These are phyloP conservation scores for Ridgeia piscesae DNA, from an alignment of 1,140 invertebrate species.

Conservation along the genomic window DNA sequence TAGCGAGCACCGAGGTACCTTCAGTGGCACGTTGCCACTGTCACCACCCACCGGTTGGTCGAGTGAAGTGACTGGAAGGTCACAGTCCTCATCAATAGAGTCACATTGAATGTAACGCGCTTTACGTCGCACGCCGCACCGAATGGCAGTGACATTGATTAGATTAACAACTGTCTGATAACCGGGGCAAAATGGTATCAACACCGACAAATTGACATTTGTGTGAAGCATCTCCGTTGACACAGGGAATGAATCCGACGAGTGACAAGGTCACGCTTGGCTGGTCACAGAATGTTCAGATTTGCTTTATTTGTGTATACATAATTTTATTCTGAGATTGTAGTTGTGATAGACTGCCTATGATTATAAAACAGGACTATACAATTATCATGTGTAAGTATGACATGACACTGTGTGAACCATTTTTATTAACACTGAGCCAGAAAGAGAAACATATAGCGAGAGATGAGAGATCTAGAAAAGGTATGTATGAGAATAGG, in stretches of 20 bases:
- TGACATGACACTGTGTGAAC: not conserved
- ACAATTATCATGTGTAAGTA: not conserved
- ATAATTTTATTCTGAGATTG: not conserved
- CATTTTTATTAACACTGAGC: no score
- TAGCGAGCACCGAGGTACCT: not conserved
- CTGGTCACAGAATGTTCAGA: not conserved
- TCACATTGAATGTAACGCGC: not conserved
- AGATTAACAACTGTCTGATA: not conserved
- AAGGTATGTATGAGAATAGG: no score
- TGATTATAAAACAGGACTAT: not conserved
- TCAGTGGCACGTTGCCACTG: not conserved
- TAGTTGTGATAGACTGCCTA: not conserved
- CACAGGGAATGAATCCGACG: not conserved
- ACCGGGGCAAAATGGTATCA: not conserved
- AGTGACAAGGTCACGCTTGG: not conserved
- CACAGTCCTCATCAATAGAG: not conserved
- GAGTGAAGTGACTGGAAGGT: not conserved
- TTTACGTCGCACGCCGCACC: not conserved
- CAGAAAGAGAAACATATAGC: no score
- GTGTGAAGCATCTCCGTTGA: not conserved
- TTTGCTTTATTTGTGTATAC: not conserved
- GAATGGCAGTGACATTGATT: not conserved
- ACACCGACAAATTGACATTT: not conserved
- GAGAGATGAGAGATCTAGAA: no score
- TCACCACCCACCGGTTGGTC: not conserved